Base-by-base conservation (phyloP, 1,140 invertebrate genomes). In the Geopemphigus sp. region DNA sequence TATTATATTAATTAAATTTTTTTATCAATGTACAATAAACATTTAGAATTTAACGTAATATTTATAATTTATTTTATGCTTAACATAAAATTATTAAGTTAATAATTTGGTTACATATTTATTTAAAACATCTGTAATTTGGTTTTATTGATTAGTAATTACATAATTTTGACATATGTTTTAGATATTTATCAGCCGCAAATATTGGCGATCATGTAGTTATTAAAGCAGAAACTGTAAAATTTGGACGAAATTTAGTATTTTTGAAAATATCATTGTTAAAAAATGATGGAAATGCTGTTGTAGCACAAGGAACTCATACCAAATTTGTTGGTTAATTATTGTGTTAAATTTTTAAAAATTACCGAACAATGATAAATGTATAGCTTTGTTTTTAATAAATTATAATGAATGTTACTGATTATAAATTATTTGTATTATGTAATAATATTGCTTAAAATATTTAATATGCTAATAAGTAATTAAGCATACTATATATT, bases 241-340 rank as follows among this genome's bases (percentile, higher is more conserved):
- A 91, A 86, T 84, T 89, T 45, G 95, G 95, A 3, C 90, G 89
- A 82, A 92, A 86, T 50, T 85, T 97, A 56, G 95, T 94, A 1
- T 97, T 94, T 84, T 85, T 95, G 3, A 90, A 91, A 82, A 92
- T 94, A 1, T 89, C 92, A 82, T 87, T 96, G 15, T 88, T 85
- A 50, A 92, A 94, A 80, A 94, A 94, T 84, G 85, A 88, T 12
- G 90, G 88, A 80, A 90, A 91, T 81, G 86, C 88, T 80, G 81
- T 96, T 8, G 84, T 96, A 82, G 94, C 92, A 29, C 90, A 89
- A 82, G 95, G 93, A 61, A 86, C 88, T 81, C 94, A 96, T 83
- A 94, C 91, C 0, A 95, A 95, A 86, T 95, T 87, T 87, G 84
- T 94, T 1, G 66, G 66, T 24, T 68, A 12, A 68, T 24, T 26